Evolutionary conservation across 2,113 vertebrate genomes (phyloP), one percentile per base, ranked within the genome.

Genomic region (Ictalurus punctatus): DNA sequence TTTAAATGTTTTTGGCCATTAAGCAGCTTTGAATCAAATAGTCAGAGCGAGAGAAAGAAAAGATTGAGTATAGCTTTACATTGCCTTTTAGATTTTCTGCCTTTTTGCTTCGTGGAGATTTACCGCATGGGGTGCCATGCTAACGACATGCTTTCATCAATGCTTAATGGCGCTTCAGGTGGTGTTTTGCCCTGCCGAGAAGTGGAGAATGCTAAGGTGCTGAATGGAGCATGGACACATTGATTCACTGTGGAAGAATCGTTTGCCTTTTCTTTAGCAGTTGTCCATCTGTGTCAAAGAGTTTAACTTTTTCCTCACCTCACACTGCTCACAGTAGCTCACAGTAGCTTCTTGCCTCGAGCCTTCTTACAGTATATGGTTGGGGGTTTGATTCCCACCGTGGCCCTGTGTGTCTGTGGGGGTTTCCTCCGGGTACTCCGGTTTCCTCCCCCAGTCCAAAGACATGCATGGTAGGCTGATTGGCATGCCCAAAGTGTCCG

Each of bases 131-230:
- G 63, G 83, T 84, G 61, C 61, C 40, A 67, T 69, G 63, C 83
- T 54, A 85, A 85, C 40, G n/a, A 67, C 16, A 2, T 69, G 27
- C 9, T 23, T 63, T 52, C 83, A 85, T 85, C 63, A 69, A 69
- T 85, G 63, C 83, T 85, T 69, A 85, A 85, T 85, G 83, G 27
- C 17, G 14, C 61, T 30, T 84, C 83, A 84, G 83, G 83, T 84
- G 83, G 40, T 67, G 63, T 69, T 48, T 27, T 44, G 14, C 37
- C 83, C 83, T 48, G 83, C 83, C 69, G 83, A 69, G 40, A 84
- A n/a, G 61, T 4, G 1, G 16, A 52, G 40, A 84, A 84, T 52
- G 61, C 59, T 59, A 52, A 84, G 27, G 83, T 30, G 12, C 83
- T 30, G 83, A 69, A 84, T 84, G 8, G 12, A 84, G 37, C 63